These are phyloP conservation scores for Mactra quadrangularis DNA, from an alignment of 1,140 invertebrate genomes.

Conservation along the genomic window DNA sequence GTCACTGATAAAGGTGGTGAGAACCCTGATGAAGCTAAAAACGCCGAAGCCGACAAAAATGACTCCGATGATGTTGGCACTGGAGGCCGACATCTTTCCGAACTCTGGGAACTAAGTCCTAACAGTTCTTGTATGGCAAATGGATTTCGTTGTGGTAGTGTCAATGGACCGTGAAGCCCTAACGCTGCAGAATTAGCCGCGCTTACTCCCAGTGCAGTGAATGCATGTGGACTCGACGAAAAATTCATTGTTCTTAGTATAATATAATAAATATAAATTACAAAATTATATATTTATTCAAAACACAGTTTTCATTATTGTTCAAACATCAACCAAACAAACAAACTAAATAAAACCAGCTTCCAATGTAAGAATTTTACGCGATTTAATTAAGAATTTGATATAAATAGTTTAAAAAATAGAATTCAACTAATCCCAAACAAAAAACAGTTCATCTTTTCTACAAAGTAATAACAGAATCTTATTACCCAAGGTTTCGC, in stretches of 20 bases:
- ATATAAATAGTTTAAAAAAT: constrained; percentile 1
- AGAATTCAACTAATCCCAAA: neutral
- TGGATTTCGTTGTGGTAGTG: constrained; percentile 55
- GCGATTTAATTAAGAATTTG: too few relatives aligned
- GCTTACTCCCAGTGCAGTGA: constrained; percentile 40
- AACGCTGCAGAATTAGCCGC: constrained; percentile 12
- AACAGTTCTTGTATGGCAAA: constrained; percentile 61
- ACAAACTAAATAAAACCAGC: neutral
- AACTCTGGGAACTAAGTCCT: constrained; percentile 36
- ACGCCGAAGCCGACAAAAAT: constrained; percentile 58
- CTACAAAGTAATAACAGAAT: neutral
- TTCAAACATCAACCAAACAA: neutral
- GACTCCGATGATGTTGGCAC: constrained; percentile 31
- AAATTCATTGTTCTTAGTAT: constrained; percentile 47
- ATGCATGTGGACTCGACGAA: constrained; percentile 43
- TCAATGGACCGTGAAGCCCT: constrained; percentile 33
- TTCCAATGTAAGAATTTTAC: neutral
- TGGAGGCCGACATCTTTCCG: constrained; percentile 42
- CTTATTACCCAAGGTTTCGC: constrained; percentile 19
- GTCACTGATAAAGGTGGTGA: constrained; percentile 40
- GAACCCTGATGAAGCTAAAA: constrained; percentile 54
- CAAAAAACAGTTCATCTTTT: neutral
- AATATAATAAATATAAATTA: neutral
- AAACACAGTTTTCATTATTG: neutral
- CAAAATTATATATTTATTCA: neutral